Evolutionary conservation across 2,113 vertebrate species (phyloP).

Genomic region (Amblyopsis rosae): DNA sequence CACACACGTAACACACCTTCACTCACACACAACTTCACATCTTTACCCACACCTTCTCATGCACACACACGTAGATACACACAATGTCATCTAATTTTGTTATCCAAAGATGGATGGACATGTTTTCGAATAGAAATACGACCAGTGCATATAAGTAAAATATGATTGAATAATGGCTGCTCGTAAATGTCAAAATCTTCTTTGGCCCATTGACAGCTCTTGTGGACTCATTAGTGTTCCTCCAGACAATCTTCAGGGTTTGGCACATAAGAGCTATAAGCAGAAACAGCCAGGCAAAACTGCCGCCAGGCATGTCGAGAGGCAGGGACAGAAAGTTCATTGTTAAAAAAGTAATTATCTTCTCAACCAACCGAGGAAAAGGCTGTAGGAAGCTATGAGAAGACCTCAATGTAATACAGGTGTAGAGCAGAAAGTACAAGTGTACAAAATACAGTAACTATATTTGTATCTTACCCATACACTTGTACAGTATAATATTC

Average conservation of each 20-base stretch:
- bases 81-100: conserved; percentile 12
- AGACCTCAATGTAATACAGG: conserved; percentile 8
- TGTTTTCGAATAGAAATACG: conserved; percentile 14
- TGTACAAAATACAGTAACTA: conserved; percentile 4
- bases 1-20: too few relatives aligned
- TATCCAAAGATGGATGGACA: neutral
- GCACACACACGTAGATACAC: too few relatives aligned
- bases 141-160: conserved; percentile 18
- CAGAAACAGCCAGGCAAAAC: conserved; percentile 46
- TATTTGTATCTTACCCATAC: conserved; percentile 5
- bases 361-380: conserved; percentile 32
- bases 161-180: conserved; percentile 32
- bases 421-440: conserved; percentile 19
- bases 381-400: conserved; percentile 17
- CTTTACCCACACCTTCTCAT: too few relatives aligned
- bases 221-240: conserved; percentile 52
- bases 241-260: conserved; percentile 46
- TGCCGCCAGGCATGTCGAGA: conserved; percentile 48
- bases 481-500: neutral
- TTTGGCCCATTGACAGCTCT: conserved; percentile 31
- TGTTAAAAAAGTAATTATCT: conserved; percentile 64
- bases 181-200: conserved; percentile 20
- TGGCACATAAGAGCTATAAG: conserved; percentile 31
- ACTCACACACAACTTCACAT: too few relatives aligned
- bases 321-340: conserved; percentile 25